Base-by-base conservation (phyloP, 2,113 vertebrate species). In the Scomber colias region DNA sequence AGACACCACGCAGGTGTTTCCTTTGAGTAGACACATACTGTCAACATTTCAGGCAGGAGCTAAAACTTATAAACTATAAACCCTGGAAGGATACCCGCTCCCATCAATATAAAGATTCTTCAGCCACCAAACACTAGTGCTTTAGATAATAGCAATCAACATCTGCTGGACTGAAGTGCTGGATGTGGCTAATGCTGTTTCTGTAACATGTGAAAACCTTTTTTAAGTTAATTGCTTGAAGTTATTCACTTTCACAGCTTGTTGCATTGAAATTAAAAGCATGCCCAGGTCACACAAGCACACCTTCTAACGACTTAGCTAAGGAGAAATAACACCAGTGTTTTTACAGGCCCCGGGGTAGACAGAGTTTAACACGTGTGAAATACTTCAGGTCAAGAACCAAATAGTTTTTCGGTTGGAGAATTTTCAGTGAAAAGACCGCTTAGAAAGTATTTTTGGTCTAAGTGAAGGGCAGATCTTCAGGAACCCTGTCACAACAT, bases 1-100 rank as follows among this genome's bases (percentile, higher is more conserved):
- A 73, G 85, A 84, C 88, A 81, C 78, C 75, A 72, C 11, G 54
- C 87, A 88, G 85, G 88, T 89, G 90, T 88, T 92, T 85, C 80
- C 81, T 80, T 84, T 86, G 50, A 81, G 67, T 17, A 57, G 84
- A 84, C 75, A 75, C 74, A 68, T 64, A 75, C 88, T 87, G 80
- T 87, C 73, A 91, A 87, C 83, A 85, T 89, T 86, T 79, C 17
- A 79, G 68, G 77, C 89, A 72, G 61, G 57, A 83, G 76, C 65
- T 78, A 86, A 81, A 72, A 55, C 56, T 46, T 83, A 49, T 30
- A 21, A 64, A 75, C 71, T 62, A 79, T 82, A 79, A 83, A 89
- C 59, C 27, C 64, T 35, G 40, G 27, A 63, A 69, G 3, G 62
- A 77, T 53, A 75, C 44, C 21, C 0, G 0, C 69, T 73, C 75